Base-by-base conservation (phyloP, 2,888 invertebrate species). In the Tigriopus californicus region DNA sequence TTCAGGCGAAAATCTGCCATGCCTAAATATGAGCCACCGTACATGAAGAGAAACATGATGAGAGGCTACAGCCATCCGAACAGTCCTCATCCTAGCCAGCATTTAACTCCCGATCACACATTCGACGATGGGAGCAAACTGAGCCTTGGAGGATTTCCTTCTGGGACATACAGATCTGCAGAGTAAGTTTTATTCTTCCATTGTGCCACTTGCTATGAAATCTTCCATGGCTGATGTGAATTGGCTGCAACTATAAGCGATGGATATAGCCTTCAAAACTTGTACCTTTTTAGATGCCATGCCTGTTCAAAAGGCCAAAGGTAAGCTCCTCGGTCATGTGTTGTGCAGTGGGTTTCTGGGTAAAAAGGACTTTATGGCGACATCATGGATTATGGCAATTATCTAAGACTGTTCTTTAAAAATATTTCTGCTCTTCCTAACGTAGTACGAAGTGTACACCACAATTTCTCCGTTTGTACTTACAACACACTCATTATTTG, bases 11-110 rank as follows among this genome's bases (percentile, higher is more conserved):
- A 86, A 79, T 85, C 85, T 70, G 84, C 86, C 66, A 79, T 85
- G 73, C 82, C 84, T 72, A 87, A 86, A 73, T 87, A 85, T 73
- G 87, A 89, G 73, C 84, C 84, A 67, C 85, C 86, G 61, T 87
- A 85, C 75, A 78, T 79, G 70, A 86, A 86, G 78, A 86, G 86
- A 71, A 84, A 85, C 54, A 79, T 81, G 66, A 78, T 80, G 66
- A 83, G 82, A 76, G 82, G 72, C 60, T 65, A 48, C 41, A 48
- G 42, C 61, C 63, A 20, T 58, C 61, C 33, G 60, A 63, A 61
- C 60, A 53, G 20, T 41, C 55, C 58, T 18, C 58, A 58, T 41
- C 61, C 63, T 47, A 63, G 61, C 54, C 66, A 62, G 64, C 61
- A 54, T 54, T n/a, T 54, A n/a, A 54, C 46, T 22, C 60, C 60